Percentiles rank a stretch among this genome's conserved stretches.
Evolutionary conservation across 2,888 invertebrate species (phyloP).

Genomic region (Quadroppia sp.): DNA sequence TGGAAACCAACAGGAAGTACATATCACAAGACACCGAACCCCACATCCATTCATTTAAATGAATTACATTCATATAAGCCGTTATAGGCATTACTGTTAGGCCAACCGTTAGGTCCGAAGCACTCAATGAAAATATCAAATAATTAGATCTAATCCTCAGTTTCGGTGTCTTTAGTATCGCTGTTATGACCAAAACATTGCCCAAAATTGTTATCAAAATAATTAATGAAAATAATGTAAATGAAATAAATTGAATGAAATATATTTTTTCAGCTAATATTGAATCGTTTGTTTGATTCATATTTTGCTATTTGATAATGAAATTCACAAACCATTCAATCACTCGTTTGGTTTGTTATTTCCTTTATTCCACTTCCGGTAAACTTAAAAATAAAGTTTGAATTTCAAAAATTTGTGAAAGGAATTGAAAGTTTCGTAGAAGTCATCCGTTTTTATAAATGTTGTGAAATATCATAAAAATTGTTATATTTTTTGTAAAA

Average conservation of each 20-base stretch:
- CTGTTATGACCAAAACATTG: slow-evolving; percentile 25
- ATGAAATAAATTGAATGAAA: background rate
- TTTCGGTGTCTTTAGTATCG: slow-evolving; percentile 24
- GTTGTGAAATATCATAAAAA: too few relatives aligned
- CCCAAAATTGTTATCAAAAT: background rate
- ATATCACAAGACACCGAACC: background rate
- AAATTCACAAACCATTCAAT: too few relatives aligned
- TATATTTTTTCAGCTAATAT: background rate
- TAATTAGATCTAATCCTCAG: slow-evolving; percentile 3
- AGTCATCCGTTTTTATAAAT: too few relatives aligned
- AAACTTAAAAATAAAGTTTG: too few relatives aligned
- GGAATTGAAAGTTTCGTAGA: too few relatives aligned
- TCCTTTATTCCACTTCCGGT: too few relatives aligned
- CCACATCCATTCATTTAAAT: background rate
- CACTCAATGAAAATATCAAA: slow-evolving; percentile 6
- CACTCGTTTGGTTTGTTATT: too few relatives aligned
- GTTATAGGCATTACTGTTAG: background rate
- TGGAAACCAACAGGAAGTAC: background rate
- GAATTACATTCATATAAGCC: background rate
- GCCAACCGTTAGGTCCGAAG: background rate
- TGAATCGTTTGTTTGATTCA: background rate
- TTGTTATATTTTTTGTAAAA: too few relatives aligned
- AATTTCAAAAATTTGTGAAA: too few relatives aligned
- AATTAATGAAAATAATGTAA: background rate
- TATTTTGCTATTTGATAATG: too few relatives aligned